Evolutionary conservation across 2,888 invertebrate genomes (phyloP).

Genomic region (Neria commutata): DNA sequence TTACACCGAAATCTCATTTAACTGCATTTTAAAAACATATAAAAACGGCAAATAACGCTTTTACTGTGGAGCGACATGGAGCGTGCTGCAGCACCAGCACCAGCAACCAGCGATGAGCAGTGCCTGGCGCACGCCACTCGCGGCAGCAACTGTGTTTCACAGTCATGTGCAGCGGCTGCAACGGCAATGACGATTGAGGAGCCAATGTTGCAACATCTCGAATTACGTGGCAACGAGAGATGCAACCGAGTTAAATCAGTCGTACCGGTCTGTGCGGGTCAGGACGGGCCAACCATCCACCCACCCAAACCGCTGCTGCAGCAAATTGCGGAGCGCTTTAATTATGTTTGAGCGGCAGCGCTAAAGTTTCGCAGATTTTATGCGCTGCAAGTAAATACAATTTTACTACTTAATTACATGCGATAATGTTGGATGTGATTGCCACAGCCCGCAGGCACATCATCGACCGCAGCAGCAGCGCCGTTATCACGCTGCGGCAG

Average conservation of each 20-base stretch:
- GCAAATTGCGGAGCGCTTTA: constrained; percentile 9
- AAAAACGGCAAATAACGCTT: constrained; percentile 4
- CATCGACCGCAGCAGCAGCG: neutral
- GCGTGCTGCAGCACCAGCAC: neutral
- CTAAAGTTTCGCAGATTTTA: constrained; percentile 4
- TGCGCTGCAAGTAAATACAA: neutral
- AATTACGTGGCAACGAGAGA: constrained; percentile 7
- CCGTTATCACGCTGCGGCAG: neutral
- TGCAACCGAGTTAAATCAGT: neutral
- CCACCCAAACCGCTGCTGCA: neutral
- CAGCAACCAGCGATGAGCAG: neutral
- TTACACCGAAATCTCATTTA: constrained; percentile 2
- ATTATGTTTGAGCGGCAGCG: constrained; percentile 4
- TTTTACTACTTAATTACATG: constrained; percentile 15
- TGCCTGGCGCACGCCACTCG: neutral
- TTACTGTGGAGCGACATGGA: neutral
- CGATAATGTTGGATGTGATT: constrained; percentile 4
- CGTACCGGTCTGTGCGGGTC: too few relatives aligned
- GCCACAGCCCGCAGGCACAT: neutral
- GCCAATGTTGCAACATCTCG: constrained; percentile 3
- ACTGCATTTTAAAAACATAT: neutral
- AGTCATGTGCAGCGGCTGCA: neutral
- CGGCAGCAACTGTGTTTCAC: neutral
- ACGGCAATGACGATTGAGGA: neutral
- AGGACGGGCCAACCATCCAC: neutral